Evolutionary conservation across 2,113 vertebrate species (phyloP), one percentile per base, ranked within the genome.

Genomic region (Orientallactaga bullata): DNA sequence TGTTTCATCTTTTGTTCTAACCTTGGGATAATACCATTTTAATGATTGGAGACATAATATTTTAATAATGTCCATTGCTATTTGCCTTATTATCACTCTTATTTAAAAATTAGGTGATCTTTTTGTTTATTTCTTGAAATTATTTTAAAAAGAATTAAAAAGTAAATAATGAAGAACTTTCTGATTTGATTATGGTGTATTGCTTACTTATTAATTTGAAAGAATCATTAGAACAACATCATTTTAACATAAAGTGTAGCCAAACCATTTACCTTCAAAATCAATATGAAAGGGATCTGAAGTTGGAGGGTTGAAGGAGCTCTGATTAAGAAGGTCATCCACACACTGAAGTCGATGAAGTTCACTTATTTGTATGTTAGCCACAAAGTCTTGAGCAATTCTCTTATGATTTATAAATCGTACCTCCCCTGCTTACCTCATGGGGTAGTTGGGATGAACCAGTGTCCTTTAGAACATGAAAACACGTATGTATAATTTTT

Each of bases 91-190:
- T 55, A 35, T 77, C 47, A 82, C 5, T 9, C 28, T 2, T 32
- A 72, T 55, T 94, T 89, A 15, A 88, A 93, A 84, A 74, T 71
- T 58, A 68, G 24, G 17, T 73, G 7, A 30, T 10, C 10, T 35
- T 28, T 15, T 11, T n/a, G n/a, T 20, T 73, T 65, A 4, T 55
- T 76, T 91, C 91, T 81, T 42, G 20, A 78, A 78, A 66, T 78
- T n/a, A 86, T 7, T 95, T 77, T 71, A 85, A 88, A 55, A 51
- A 42, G 30, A 78, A 63, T 78, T 85, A 23, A 86, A 86, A 66
- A 88, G 58, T 60, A 85, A 87, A 26, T 61, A 15, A 24, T 21
- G 66, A 80, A n/a, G 55, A 58, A 13, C 13, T n/a, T 73, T 85
- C 4, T 65, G 30, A 37, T 77, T 60, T 47, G 35, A 85, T 74